phyloP scores from a whole-genome alignment of 2,888 invertebrate genomes.

The Coenonympha arcania region DNA sequence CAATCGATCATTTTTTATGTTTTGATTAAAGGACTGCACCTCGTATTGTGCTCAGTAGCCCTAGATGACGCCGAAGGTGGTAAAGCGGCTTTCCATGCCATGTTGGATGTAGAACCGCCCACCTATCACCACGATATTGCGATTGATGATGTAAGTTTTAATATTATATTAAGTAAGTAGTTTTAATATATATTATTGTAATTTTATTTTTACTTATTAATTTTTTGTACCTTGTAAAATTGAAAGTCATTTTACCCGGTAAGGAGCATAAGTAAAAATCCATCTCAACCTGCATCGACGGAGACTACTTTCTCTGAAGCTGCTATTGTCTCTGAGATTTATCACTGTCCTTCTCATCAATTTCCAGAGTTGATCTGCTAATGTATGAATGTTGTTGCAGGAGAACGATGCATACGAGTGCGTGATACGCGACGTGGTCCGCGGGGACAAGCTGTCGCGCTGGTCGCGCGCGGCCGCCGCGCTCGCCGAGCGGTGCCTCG shows the following conservation, averaged over 20 bases:
- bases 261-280: too few relatives aligned
- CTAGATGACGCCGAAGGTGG: conserved; percentile 94
- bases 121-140: conserved; percentile 62
- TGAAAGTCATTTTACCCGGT: too few relatives aligned
- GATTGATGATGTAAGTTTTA: conserved; percentile 57
- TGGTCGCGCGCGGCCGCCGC: conserved; percentile 63
- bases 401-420: conserved; percentile 63
- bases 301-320: too few relatives aligned
- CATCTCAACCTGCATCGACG: too few relatives aligned
- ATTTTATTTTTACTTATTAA: too few relatives aligned
- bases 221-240: too few relatives aligned
- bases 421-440: conserved; percentile 64
- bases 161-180: too few relatives aligned
- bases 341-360: too few relatives aligned
- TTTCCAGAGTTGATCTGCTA: too few relatives aligned
- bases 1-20: too few relatives aligned
- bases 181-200: too few relatives aligned
- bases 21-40: conserved; percentile 87
- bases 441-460: conserved; percentile 60
- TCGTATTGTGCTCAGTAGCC: conserved; percentile 91
- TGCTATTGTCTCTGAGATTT: too few relatives aligned
- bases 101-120: conserved; percentile 86
- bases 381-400: conserved; percentile 32
- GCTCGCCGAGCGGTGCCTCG: conserved; percentile 64
- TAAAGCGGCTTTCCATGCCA: conserved; percentile 90